Conservation (phyloP, 92 coral and sea anemone genomes). For the Anthopleura xanthogrammica region DNA sequence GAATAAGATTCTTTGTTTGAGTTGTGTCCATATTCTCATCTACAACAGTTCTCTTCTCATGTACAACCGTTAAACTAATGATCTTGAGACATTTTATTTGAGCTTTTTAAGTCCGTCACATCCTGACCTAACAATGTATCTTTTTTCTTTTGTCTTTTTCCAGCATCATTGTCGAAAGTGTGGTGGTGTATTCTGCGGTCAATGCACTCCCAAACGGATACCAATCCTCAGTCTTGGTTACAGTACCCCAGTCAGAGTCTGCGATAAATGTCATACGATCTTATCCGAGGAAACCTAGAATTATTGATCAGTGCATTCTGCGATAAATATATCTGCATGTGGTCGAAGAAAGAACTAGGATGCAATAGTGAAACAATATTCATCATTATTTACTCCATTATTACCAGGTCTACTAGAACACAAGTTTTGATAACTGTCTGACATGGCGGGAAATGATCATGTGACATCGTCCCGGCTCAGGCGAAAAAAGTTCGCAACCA, state of each 20-base stretch:
- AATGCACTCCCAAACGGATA: slow-evolving; percentile 83
- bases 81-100: neutral
- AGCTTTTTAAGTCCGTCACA: neutral
- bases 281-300: slow-evolving; percentile 47
- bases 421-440: too few relatives aligned
- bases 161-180: slow-evolving; percentile 96
- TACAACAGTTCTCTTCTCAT: neutral
- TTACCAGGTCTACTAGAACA: too few relatives aligned
- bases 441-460: too few relatives aligned
- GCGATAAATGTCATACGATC: slow-evolving; percentile 68
- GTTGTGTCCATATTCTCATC: neutral
- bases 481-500: too few relatives aligned
- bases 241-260: slow-evolving; percentile 66
- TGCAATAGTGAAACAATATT: too few relatives aligned
- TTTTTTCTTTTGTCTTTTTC: slow-evolving; percentile 3
- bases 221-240: slow-evolving; percentile 71
- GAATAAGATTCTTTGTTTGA: too few relatives aligned
- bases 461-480: too few relatives aligned
- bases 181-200: slow-evolving; percentile 89
- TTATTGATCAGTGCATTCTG: neutral
- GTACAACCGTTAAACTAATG: too few relatives aligned
- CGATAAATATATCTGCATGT: too few relatives aligned
- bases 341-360: too few relatives aligned
- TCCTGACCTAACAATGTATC: neutral
- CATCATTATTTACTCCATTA: too few relatives aligned